phyloP scores from a whole-genome alignment of 2,113 vertebrate species.

The Gracilinanus agilis region DNA sequence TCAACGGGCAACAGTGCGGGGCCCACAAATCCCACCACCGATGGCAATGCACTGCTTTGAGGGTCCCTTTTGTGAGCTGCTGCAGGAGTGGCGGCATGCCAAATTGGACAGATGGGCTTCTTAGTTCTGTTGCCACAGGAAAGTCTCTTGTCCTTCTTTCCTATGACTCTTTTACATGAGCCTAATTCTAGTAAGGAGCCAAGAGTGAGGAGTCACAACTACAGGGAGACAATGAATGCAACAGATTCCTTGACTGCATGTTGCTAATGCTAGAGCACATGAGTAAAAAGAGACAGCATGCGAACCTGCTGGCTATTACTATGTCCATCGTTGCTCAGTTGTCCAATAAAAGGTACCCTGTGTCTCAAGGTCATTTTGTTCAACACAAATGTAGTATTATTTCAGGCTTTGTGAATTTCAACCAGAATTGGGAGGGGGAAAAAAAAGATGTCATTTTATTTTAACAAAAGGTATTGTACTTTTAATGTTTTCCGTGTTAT shows the following conservation, averaged over 20 bases:
- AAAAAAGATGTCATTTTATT: constrained; percentile 77
- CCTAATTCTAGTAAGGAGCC: constrained; percentile 49
- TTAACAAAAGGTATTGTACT: constrained; percentile 75
- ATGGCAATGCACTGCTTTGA: constrained; percentile 46
- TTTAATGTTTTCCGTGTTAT: constrained; percentile 77
- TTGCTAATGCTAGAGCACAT: constrained; percentile 72
- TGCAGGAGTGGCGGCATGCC: constrained; percentile 35
- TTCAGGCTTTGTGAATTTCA: constrained; percentile 76
- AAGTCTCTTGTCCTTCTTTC: constrained; percentile 61
- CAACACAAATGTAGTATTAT: constrained; percentile 73
- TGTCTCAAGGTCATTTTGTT: constrained; percentile 73
- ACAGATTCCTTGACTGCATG: constrained; percentile 70
- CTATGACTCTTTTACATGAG: constrained; percentile 63
- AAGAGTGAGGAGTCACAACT: constrained; percentile 65
- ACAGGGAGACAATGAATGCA: constrained; percentile 70
- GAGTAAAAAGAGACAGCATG: constrained; percentile 46
- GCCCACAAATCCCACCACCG: constrained; percentile 68
- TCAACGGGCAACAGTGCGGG: constrained; percentile 46
- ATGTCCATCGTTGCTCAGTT: constrained; percentile 68
- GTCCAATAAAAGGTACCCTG: constrained; percentile 80
- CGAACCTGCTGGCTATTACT: constrained; percentile 47
- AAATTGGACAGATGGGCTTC: constrained; percentile 57
- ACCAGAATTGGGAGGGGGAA: constrained; percentile 54
- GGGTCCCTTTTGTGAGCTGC: constrained; percentile 37
- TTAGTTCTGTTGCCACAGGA: constrained; percentile 72